phyloP scores from a whole-genome alignment of 2,888 invertebrate species.

The Tetranychus truncatus region DNA sequence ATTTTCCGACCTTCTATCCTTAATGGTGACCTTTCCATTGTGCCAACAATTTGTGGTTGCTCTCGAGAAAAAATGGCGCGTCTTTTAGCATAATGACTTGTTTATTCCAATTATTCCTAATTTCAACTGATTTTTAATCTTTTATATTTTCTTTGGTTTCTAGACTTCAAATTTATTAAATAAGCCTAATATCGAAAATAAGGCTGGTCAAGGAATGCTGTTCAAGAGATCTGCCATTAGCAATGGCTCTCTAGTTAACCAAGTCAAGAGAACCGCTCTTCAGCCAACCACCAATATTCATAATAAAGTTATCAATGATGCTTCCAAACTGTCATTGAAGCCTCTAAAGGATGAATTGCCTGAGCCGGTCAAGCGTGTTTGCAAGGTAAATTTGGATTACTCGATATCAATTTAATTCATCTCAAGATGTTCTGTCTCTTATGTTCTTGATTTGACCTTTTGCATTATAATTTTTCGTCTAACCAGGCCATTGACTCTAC shows the following conservation, averaged over 20 bases:
- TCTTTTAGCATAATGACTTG: background rate
- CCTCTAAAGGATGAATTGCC: background rate
- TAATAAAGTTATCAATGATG: background rate
- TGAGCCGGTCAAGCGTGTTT: background rate
- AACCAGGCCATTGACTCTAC: background rate
- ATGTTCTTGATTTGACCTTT: background rate
- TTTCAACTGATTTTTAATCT: background rate
- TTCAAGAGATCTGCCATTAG: background rate
- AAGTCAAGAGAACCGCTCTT: conserved; percentile 2
- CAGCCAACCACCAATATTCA: background rate
- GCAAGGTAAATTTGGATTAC: background rate
- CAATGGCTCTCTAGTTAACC: background rate
- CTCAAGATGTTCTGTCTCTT: too few relatives aligned
- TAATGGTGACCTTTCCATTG: background rate
- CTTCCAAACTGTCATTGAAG: background rate
- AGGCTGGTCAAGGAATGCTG: background rate
- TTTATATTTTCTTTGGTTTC: background rate
- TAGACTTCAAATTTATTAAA: background rate
- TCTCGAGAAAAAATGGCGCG: too few relatives aligned
- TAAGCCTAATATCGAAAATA: conserved; percentile 3
- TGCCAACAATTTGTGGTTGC: background rate
- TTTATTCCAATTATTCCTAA: background rate
- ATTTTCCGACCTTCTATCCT: background rate
- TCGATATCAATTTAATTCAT: too few relatives aligned
- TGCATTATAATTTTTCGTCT: background rate